Evolutionary conservation across 2,888 invertebrate species (phyloP).

Genomic region (Branchinecta sandiegonensis): DNA sequence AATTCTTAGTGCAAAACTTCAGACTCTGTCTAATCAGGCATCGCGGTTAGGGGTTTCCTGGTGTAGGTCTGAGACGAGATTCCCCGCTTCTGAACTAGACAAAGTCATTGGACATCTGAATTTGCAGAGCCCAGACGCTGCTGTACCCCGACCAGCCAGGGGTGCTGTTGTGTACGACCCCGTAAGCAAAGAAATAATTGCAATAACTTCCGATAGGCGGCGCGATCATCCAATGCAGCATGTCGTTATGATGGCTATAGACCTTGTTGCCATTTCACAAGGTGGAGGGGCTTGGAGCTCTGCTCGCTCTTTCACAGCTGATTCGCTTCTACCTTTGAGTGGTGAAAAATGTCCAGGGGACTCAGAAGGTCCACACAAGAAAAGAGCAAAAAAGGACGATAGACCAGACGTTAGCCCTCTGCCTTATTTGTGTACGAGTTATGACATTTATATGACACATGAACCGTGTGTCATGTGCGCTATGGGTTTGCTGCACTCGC

Average conservation of each 20-base stretch:
- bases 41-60: constrained; percentile 30
- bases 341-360: background rate
- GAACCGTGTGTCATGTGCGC: constrained; percentile 92
- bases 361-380: constrained; percentile 37
- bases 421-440: constrained; percentile 67
- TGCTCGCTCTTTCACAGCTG: background rate
- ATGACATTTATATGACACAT: constrained; percentile 59
- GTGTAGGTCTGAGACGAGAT: constrained; percentile 31
- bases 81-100: background rate
- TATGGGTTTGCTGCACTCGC: constrained; percentile 87
- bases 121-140: too few relatives aligned
- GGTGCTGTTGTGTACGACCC: constrained; percentile 62
- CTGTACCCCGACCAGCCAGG: background rate
- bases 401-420: constrained; percentile 23
- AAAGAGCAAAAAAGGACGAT: constrained; percentile 19
- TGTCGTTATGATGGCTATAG: constrained; percentile 67
- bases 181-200: constrained; percentile 44
- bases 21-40: constrained; percentile 44
- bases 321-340: background rate
- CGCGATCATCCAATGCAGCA: constrained; percentile 58
- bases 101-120: background rate
- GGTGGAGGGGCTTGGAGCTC: constrained; percentile 55
- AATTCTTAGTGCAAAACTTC: constrained; percentile 42
- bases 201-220: constrained; percentile 46
- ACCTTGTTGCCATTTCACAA: constrained; percentile 67